These are phyloP conservation scores for Tetanocera ferruginea DNA, from an alignment of 2,888 invertebrate species.

Conservation along the genomic window DNA sequence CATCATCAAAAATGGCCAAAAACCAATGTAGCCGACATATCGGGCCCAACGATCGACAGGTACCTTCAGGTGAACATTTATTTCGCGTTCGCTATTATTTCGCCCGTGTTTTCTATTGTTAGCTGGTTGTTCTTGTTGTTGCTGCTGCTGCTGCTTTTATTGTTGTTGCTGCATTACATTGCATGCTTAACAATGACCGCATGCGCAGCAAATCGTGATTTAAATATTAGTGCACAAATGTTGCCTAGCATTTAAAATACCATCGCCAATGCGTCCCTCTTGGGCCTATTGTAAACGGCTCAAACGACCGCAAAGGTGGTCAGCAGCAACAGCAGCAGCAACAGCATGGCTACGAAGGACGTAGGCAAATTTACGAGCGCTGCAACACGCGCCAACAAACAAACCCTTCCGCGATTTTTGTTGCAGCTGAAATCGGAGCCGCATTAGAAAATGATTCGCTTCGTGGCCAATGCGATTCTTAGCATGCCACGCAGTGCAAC, in stretches of 20 bases:
- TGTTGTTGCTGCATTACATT: neutral
- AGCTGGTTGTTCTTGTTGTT: neutral
- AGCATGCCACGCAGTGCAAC: neutral
- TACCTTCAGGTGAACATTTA: constrained; percentile 27
- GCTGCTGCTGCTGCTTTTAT: neutral
- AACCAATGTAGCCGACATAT: constrained; percentile 17
- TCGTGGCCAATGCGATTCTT: neutral
- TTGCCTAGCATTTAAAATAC: constrained; percentile 2
- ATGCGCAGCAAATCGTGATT: constrained; percentile 30
- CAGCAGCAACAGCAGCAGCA: constrained; percentile 14
- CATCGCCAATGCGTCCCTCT: constrained; percentile 27
- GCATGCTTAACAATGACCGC: constrained; percentile 12
- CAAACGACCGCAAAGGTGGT: neutral
- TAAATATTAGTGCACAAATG: constrained; percentile 33
- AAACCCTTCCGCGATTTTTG: neutral
- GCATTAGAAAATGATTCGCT: neutral
- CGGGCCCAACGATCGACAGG: constrained; percentile 32
- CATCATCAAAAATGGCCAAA: constrained; percentile 13
- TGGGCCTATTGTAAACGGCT: constrained; percentile 2
- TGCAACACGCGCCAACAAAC: constrained; percentile 18
- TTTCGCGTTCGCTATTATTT: neutral
- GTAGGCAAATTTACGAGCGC: constrained; percentile 18
- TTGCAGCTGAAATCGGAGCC: neutral
- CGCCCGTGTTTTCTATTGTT: neutral
- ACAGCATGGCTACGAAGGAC: neutral